Conservation (phyloP, 2,113 vertebrate genomes). For the Nothoprocta perdicaria region DNA sequence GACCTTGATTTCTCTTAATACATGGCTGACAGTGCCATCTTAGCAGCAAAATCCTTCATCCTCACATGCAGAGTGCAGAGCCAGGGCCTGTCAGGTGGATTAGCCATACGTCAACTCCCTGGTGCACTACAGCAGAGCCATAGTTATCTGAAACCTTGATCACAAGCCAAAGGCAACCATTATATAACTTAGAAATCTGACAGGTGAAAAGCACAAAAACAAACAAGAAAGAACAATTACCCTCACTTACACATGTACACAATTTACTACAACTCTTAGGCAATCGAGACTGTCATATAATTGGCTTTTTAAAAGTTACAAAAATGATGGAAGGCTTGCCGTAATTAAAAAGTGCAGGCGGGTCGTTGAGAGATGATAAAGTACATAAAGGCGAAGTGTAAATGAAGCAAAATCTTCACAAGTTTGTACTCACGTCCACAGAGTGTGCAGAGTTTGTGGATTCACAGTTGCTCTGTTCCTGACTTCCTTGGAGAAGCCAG, state of each 20-base stretch:
- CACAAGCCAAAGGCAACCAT: slow-evolving; percentile 70
- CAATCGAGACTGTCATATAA: slow-evolving; percentile 51
- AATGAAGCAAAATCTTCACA: slow-evolving; percentile 28
- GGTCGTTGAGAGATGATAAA: slow-evolving; percentile 52
- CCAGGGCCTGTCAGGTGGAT: slow-evolving; percentile 28
- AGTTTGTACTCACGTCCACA: not conserved
- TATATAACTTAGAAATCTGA: slow-evolving; percentile 76
- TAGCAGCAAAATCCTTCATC: not conserved
- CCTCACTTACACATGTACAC: slow-evolving; percentile 14
- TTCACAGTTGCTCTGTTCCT: not conserved
- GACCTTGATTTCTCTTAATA: not conserved
- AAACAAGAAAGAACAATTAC: slow-evolving; percentile 64
- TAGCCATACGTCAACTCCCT: slow-evolving; percentile 29
- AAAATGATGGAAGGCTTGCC: slow-evolving; percentile 47
- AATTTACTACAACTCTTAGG: slow-evolving; percentile 54
- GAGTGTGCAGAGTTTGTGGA: not conserved
- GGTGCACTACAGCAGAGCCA: slow-evolving; percentile 24
- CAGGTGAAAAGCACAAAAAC: slow-evolving; percentile 55
- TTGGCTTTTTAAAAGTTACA: slow-evolving; percentile 33
- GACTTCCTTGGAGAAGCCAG: not conserved
- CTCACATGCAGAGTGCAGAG: not conserved
- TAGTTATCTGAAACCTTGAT: slow-evolving; percentile 72
- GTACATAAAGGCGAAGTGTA: slow-evolving; percentile 30
- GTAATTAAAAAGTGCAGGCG: slow-evolving; percentile 64
- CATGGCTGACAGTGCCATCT: not conserved